Evolutionary conservation across 2,113 vertebrate genomes (phyloP), one percentile per base, ranked within the genome.

Genomic region (Solenodon paradoxus): DNA sequence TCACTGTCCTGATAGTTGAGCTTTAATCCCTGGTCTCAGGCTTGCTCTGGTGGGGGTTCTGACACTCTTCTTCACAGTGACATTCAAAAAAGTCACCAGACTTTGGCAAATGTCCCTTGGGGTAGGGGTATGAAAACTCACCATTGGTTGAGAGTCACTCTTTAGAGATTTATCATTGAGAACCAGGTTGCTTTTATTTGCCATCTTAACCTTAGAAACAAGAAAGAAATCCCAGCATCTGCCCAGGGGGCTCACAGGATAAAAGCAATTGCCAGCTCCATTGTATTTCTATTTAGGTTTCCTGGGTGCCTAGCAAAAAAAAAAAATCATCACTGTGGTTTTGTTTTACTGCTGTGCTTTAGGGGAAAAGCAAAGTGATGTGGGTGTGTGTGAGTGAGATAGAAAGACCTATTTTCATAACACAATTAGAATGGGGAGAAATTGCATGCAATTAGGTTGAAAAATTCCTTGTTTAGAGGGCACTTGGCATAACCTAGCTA

Each of bases 401-500:
- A 51, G 90, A 69, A 63, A 96, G 80, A 88, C 71, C 32, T n/a
- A 40, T 83, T 85, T 90, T 88, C 94, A 75, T 71, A 82, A 92
- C 49, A 51, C 77, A 86, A 71, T 97, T 92, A 97, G 79, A 81
- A 91, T 49, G 69, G 75, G 38, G 53, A 92, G 69, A 94, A 97
- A 77, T 30, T 57, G 47, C 75, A 57, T 32, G 51, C 90, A 95
- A 13, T 92, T 96, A 90, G 42, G 71, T 64, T 45, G 90, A 97
- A 86, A 59, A 91, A 97, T 92, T 53, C 26, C 59, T 83, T 81
- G 85, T 90, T 98, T 95, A 97, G 75, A 81, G 97, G 92, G 93
- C 86, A 61, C 26, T 28, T 51, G 49, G 90, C 83, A 57, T 90
- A 94, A 88, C 1, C 2, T 0, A 51, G 89, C 89, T 93, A 97